phyloP scores from a whole-genome alignment of 92 coral and sea anemone genomes.

The Blastomussa wellsi region DNA sequence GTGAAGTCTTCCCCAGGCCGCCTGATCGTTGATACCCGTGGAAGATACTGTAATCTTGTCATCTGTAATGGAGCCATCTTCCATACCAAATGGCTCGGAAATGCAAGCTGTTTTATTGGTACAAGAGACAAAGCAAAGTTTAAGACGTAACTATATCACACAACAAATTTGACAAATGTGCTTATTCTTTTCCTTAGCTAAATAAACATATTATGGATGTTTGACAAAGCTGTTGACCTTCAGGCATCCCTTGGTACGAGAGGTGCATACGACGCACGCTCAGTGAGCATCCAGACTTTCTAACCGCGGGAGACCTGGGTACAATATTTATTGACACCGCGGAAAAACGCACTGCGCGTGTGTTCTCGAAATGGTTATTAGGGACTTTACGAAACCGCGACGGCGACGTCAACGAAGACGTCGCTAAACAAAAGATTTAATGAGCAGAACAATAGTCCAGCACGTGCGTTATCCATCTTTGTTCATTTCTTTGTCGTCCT shows the following conservation, averaged over 20 bases:
- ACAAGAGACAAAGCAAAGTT: not conserved
- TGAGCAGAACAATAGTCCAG: too few relatives aligned
- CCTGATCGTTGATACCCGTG: not conserved
- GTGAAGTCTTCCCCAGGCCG: constrained; percentile 55
- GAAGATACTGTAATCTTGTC: constrained; percentile 35
- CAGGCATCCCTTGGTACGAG: not conserved
- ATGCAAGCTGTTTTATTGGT: constrained; percentile 53
- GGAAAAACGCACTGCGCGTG: too few relatives aligned
- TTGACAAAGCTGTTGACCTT: not conserved
- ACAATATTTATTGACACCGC: not conserved
- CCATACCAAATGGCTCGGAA: constrained; percentile 69
- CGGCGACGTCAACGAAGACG: too few relatives aligned
- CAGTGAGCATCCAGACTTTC: not conserved
- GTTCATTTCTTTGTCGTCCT: too few relatives aligned
- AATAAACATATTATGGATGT: not conserved
- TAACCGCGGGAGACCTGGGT: not conserved
- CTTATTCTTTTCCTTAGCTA: not conserved
- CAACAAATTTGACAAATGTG: not conserved
- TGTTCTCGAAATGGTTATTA: too few relatives aligned
- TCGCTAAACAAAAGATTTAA: too few relatives aligned
- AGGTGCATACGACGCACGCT: not conserved
- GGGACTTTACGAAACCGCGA: too few relatives aligned
- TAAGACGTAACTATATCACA: not conserved
- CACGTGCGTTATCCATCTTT: too few relatives aligned
- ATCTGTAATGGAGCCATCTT: constrained; percentile 42